Base-by-base conservation (phyloP, 2,113 vertebrate genomes). In the Pluvianellus socialis region DNA sequence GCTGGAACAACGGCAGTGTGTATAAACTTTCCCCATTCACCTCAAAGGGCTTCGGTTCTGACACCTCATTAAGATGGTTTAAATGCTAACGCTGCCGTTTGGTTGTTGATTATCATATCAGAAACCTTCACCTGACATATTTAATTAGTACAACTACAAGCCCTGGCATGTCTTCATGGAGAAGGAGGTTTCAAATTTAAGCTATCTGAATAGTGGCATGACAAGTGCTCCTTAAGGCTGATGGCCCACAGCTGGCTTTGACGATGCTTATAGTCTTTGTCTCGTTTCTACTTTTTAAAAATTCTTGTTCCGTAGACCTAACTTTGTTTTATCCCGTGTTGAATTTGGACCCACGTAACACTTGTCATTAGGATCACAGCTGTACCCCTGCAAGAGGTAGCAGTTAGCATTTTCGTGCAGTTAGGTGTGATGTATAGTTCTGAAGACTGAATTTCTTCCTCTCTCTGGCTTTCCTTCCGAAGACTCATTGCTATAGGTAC, bases 71-170 rank as follows among this genome's bases (percentile, higher is more conserved):
- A 95, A 83, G 87, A 63, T 63, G 59, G 50, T 91, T 96, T 93
- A 80, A 93, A 93, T 95, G 84, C 90, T 91, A 86, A 96, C 89
- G 79, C 59, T 91, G 79, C 59, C 27, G 3, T 94, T 96, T 82
- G 73, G 89, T 84, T 86, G 83, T 92, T 90, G 95, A 96, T 97
- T 97, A 97, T 95, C 97, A 96, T 90, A 96, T 95, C 96, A 94
- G 95, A 97, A 97, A 90, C 42, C 74, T 83, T 56, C 67, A 70
- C 70, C 84, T 59, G 42, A 62, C 44, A 17, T 70, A 47, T 61
- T 94, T 87, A 79, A 95, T 89, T 82, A 85, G 66, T 61, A 52
- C 68, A 94, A 32, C 76, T 92, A 44, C 96, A 96, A 87, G 96
- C 67, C 81, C 55, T 76, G 84, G 59, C 97, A 40, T 79, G 94